Conservation (phyloP, 2,888 invertebrate species). For the Sminthurinus aureus region DNA sequence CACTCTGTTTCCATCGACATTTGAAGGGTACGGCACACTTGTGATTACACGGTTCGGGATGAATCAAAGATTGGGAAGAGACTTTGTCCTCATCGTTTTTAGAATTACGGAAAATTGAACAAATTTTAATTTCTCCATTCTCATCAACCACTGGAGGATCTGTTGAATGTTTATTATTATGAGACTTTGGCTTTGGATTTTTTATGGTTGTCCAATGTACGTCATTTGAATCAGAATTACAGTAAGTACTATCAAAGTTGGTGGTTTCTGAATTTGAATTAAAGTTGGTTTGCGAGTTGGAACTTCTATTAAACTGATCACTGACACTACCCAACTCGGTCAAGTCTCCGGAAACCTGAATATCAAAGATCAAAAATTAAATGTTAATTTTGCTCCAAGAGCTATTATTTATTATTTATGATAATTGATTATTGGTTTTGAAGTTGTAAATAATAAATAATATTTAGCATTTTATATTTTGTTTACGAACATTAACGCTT, state of each 20-base stretch:
- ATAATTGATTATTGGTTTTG: not conserved
- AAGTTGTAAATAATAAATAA: not conserved
- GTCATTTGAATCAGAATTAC: not conserved
- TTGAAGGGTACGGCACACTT: slow-evolving; percentile 11
- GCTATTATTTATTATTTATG: not conserved
- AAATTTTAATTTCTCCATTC: slow-evolving; percentile 20
- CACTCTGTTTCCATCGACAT: slow-evolving; percentile 15
- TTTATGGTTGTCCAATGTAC: not conserved
- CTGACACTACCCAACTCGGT: not conserved
- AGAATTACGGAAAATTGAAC: slow-evolving; percentile 24
- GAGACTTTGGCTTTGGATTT: not conserved
- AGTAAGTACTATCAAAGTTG: not conserved
- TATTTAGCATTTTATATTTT: not conserved
- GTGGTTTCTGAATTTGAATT: not conserved
- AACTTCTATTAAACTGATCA: not conserved
- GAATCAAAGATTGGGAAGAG: slow-evolving; percentile 24
- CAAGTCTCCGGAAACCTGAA: not conserved
- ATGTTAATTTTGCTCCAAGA: no score
- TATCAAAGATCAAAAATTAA: not conserved
- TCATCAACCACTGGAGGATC: not conserved
- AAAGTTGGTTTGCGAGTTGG: not conserved
- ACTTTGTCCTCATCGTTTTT: slow-evolving; percentile 18
- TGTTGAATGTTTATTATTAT: not conserved
- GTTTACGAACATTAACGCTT: not conserved
- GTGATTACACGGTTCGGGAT: not conserved